Evolutionary conservation across 2,113 vertebrate species (phyloP), one percentile per base, ranked within the genome.

Genomic region (Furnarius figulus): DNA sequence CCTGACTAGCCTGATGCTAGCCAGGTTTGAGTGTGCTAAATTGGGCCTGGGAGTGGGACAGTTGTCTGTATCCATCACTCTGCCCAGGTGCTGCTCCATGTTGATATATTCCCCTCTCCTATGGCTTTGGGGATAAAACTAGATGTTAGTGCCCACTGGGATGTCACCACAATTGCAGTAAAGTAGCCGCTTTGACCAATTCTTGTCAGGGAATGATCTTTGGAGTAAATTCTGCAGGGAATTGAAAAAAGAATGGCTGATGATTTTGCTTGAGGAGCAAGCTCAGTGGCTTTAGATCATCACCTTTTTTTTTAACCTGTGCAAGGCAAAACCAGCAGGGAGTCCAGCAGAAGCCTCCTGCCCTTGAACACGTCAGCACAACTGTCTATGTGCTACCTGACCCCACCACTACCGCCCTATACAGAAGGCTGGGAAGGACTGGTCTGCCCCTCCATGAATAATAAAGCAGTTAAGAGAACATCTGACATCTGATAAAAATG

Each of bases 401-500:
- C 76, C 8, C 16, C 35, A 62, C 18, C 67, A 62, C 15, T 12
- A 2, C 1, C 74, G 9, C 33, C 12, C 14, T 46, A 14, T n/a
- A 8, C 1, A 6, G 15, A 76, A 74, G 28, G 49, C 52, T 39
- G 33, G 8, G 23, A 28, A 79, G 25, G 55, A 63, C 33, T 14
- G 2, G 0, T 37, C 37, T n/a, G 20, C 6, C 35, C 16, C 6
- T 78, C 39, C 33, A 35, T 1, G 25, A 62, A 53, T 31, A 66
- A 87, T 9, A 76, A 70, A 39, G 33, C 37, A 62, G 8, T 75
- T 81, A 70, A 23, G 3, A 79, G 44, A 94, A 91, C 6, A 44
- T 68, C 52, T 31, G 58, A 72, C 30, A 62, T 95, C 56, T 84
- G 77, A 86, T 37, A 68, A 92, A 95, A 92, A 84, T 28, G 27